Evolutionary conservation across 2,888 invertebrate species (phyloP), one percentile per base, ranked within the genome.

Genomic region (Clepsis dumicolana): DNA sequence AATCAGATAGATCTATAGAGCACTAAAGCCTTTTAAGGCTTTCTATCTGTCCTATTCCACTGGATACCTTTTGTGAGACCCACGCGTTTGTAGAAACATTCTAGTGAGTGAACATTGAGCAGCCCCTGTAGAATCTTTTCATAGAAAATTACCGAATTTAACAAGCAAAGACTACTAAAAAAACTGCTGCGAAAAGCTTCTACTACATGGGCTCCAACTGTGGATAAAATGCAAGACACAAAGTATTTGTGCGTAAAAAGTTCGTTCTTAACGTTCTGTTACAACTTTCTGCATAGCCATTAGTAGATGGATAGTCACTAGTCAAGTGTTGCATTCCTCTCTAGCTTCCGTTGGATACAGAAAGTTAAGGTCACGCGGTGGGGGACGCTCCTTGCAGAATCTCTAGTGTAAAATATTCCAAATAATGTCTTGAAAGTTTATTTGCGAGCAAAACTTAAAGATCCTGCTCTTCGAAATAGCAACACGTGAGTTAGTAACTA

Each of bases 1-100:
- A 52, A 57, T 65, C 65, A 50, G 57, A 48, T 38, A 65, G 57
- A 64, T 56, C 21, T 44, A 48, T 21, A 48, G 21, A 18, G 21
- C 48, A 48, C 21, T 48, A 48, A 48, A 48, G 21, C 48, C 21
- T 48, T 44, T 44, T 48, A 48, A 48, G 21, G 48, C 48, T 48
- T 21, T 48, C 48, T 48, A 48, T 48, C 48, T 48, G 8, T 18
- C 7, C 48, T 10, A 12, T 21, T 48, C 18, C 21, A 48, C 18
- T 3, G 21, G 16, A 10, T 18, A 21, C 10, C 21, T 21, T 48
- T 48, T 21, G 21, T 44, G 1, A 44, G 18, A 44, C 44, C 12
- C 7, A 29, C 29, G 35, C 35, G 14, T 35, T 35, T 14, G 12
- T 12, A 35, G 35, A 35, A 35, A 35, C 35, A 14, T 3, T 29